Evolutionary conservation across 2,113 vertebrate genomes (phyloP), one percentile per base, ranked within the genome.

Genomic region (Amblyopsis rosae): DNA sequence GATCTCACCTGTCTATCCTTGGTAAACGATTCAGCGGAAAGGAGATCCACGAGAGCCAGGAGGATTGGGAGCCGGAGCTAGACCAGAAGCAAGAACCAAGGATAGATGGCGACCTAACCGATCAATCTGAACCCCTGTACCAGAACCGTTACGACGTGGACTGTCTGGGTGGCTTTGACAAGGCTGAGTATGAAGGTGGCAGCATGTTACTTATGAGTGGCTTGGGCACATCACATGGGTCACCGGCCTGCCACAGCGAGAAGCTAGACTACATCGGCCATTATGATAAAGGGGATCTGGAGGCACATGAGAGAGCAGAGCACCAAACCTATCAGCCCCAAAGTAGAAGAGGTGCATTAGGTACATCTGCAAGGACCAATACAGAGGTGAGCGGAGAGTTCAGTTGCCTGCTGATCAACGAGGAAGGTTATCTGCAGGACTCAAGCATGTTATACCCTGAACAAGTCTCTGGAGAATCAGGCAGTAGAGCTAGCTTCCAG

Each of bases 391-490:
- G 72, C 48, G 73, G 83, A 46, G 86, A 83, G 17, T 82, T 91
- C 15, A 87, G 82, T 84, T 92, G 91, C 72, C 81, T 93, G 13
- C 72, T 93, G 60, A 93, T 93, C 51, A 92, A 93, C 13, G 90
- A 93, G 67, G 88, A 93, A 11, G 93, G 93, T 1, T 92, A 88
- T 74, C 76, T 92, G 19, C 91, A 93, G 79, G 86, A 92, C 46
- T 76, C 81, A 0, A 87, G 77, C 11, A 62, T 80, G 9, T 59
- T 88, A 49, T 84, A 87, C 47, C 65, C 83, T 3, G 83, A 80
- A 61, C 85, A 89, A 9, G 59, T 62, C 9, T 62, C 73, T 3
- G 62, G 62, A 6, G 77, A 76, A 15, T 55, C 73, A 32, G 68
- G 67, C 1, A 64, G 60, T 17, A 77, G 87, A 56, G 64, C 75